Evolutionary conservation across 2,797 vertebrate species (phyloP), one percentile per base, ranked within the genome.

Genomic region (Chromobotia macracanthus): DNA sequence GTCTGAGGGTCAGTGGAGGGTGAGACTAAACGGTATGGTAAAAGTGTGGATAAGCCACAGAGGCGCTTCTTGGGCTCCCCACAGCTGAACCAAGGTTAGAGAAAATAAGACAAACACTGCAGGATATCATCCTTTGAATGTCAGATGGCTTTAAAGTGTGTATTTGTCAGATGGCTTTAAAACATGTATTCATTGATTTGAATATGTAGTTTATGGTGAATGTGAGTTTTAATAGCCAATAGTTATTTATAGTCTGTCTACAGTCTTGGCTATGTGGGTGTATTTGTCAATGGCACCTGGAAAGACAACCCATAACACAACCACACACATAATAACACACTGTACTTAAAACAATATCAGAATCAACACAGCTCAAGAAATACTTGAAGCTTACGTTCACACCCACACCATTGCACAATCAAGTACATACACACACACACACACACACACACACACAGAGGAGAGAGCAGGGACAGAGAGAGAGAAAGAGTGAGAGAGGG

Each of bases 1-100:
- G 87, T 85, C 85, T 87, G 89, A 91, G 91, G 90, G 91, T 92
- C 90, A 91, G 89, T 58, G 18, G 85, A 87, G 85, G 85, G 87
- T 85, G 88, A 87, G 23, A 16, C 12, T 12, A n/a, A 60, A 28
- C 3, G 15, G 23, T 25, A 15, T 25, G 23, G 12, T 12, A 58
- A 41, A 58, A 23, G 85, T 87, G 84, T 82, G 79, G 86, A 28
- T 64, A 28, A 16, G 61, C 21, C 44, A 38, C 61, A 60, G 58
- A 7, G 13, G 25, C 13, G 1, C 15, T 25, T 28, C 25, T 25
- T 60, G 56, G 19, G 19, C 55, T 56, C 21, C n/a, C 10, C n/a
- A 23, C 21, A 21, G 19, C 23, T 16, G 21, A 58, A 11, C 11
- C 21, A 58, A 58, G 11, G 55, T 25, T 58, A 23, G 21, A 60